A percentile compares a stretch with the other conserved stretches of the same genome.
Conservation (phyloP, 2,797 vertebrate species). For the Syngnathus rostellatus region DNA sequence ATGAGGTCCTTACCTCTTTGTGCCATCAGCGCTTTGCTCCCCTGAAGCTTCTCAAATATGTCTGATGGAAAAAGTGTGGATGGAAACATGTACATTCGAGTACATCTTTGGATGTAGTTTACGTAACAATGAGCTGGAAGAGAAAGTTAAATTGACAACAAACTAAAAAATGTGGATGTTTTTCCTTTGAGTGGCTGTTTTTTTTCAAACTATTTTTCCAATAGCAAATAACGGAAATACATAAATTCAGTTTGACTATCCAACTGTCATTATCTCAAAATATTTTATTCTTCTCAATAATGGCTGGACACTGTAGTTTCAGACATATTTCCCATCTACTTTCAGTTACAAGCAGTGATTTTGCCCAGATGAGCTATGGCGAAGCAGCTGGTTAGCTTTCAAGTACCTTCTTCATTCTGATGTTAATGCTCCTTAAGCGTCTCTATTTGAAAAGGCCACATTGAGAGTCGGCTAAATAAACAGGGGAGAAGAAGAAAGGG, state of each 20-base stretch:
- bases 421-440: slow-evolving; percentile 21
- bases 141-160: background rate
- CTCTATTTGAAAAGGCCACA: slow-evolving; percentile 31
- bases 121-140: slow-evolving; percentile 6
- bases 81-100: background rate
- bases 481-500: slow-evolving; percentile 7
- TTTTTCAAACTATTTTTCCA: background rate
- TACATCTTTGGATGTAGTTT: background rate
- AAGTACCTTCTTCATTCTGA: slow-evolving; percentile 23
- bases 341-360: background rate
- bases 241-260: background rate
- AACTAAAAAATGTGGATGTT: background rate
- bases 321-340: background rate
- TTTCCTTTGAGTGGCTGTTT: background rate
- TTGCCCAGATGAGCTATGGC: background rate
- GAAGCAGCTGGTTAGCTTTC: slow-evolving; percentile 20
- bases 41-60: background rate
- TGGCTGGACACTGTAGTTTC: background rate
- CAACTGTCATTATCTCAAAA: background rate
- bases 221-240: background rate
- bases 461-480: slow-evolving; percentile 3
- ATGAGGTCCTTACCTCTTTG: slow-evolving; percentile 16
- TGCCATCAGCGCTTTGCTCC: background rate
- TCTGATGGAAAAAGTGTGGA: background rate
- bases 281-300: background rate